Base-by-base conservation (phyloP, 92 coral and sea anemone genomes). In the Paramuricea clavata region DNA sequence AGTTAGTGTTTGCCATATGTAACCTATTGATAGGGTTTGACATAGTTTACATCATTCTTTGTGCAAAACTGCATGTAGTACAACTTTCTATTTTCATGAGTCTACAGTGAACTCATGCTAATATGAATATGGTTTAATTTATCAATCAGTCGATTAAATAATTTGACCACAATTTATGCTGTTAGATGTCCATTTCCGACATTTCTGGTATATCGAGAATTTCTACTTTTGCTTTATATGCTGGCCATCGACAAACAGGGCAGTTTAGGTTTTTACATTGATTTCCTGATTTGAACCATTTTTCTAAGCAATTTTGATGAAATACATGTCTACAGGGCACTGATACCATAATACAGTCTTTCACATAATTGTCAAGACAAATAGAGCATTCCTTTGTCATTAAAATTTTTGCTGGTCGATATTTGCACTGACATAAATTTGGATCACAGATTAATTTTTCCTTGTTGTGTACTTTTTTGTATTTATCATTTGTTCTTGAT, bases 231-330 rank as follows among this genome's bases (percentile, higher is more conserved):
- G 76, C 39, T 85, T 89, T 93, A 80, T 89, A 97, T 32, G 99
- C 98, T 36, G 99, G 99, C 98, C 99, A 94, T 59, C 99, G 90
- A 73, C 99, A 97, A 57, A 90, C 97, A 49, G 99, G 99, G 67
- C 99, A 97, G 82, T 98, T 94, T 49, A 88, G 93, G 35, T 77
- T 92, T 61, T 95, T 78, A 70, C 83, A 84, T 44, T 91, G 74
- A 67, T 81, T 92, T 19, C 98, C 98, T 70, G 92, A 91, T 49
- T 91, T 87, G 6, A 97, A 90, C 99, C 99, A 97, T 74, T 76
- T 91, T 47, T 91, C 92, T 54, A 97, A 89, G 60, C 99, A 97
- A 35, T 87, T 83, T 85, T 93, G 99, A 82, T 97, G 99, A 70
- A 93, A 97, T 16, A 93, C 91, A 30, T 97, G 99, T 32, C 95